phyloP scores from a whole-genome alignment of 2,797 vertebrate species.

The Graptemys geographica region DNA sequence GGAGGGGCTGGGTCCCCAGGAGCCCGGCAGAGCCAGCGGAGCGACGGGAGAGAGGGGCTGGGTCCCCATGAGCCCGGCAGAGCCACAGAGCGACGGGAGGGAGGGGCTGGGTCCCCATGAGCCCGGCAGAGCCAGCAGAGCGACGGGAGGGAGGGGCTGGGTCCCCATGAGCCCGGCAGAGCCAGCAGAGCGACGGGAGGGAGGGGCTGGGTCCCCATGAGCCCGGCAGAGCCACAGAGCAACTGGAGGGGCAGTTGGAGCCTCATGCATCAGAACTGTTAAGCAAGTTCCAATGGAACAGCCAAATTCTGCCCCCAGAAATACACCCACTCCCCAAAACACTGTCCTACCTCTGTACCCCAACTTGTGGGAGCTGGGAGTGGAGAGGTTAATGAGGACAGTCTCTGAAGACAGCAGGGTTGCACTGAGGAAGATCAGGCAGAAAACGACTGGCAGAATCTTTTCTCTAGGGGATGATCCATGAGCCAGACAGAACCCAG shows the following conservation, averaged over 20 bases:
- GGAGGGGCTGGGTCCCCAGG: too few species aligned
- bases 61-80: too few species aligned
- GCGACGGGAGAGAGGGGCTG: too few species aligned
- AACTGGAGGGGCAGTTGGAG: not conserved
- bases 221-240: not conserved
- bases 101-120: too few species aligned
- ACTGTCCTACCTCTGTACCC: not conserved
- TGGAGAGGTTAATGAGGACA: not conserved
- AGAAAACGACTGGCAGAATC: not conserved
- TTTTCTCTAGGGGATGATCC: not conserved
- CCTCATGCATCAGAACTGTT: not conserved
- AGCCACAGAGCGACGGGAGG: too few species aligned
- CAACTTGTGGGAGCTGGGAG: not conserved
- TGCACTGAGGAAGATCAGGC: not conserved
- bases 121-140: too few species aligned
- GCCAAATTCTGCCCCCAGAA: not conserved
- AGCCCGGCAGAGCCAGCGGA: too few species aligned
- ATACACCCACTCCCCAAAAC: too few species aligned
- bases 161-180: too few species aligned
- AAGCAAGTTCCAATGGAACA: not conserved
- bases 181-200: too few species aligned
- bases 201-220: too few species aligned
- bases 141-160: too few species aligned
- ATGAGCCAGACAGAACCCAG: not conserved
- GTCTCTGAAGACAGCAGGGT: accelerated